Evolutionary conservation across 2,113 vertebrate species (phyloP), one percentile per base, ranked within the genome.

Genomic region (Notarius lentiginosus): DNA sequence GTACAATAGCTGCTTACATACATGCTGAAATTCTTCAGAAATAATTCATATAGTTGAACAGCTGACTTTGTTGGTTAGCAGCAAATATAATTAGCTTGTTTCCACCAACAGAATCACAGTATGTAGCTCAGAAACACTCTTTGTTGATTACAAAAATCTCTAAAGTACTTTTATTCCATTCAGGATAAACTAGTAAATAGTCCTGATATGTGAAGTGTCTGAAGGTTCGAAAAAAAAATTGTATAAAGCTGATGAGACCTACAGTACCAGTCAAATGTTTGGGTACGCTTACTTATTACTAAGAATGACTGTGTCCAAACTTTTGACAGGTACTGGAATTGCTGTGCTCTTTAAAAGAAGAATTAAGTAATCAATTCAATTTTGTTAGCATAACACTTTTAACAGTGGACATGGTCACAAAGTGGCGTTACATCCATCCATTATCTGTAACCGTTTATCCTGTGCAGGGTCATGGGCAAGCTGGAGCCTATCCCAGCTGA

Each of bases 1-100:
- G 61, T 10, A 82, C 66, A 86, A 61, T 51, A 30, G 66, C 63
- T 66, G 76, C 84, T 86, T 51, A 61, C 79, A 86, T 49, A 11
- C 53, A 22, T 22, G 2, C 22, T 72, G 34, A 82, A 73, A 72
- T 73, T 22, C 9, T 34, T 82, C 79, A 82, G 34, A 72, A 82
- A 60, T n/a, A 34, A 18, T 41, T 80, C 4, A 51, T 41, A 47
- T n/a, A 68, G 27, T 72, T 60, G 30, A 82, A 73, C 34, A 30
- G 79, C 30, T 41, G 79, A 30, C 66, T 51, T 86, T 82, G 79
- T 86, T 82, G 79, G 66, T 49, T 14, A 22, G 79, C 66, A 18
- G n/a, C 66, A 68, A 51, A 70, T 56, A 61, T 66, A 73, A 81
- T 79, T 24, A 63, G 47, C 60, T 55, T 34, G 47, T 82, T 66